Evolutionary conservation across 2,888 invertebrate species (phyloP), one percentile per base, ranked within the genome.

Genomic region (Chaetogeoica ovagalla): DNA sequence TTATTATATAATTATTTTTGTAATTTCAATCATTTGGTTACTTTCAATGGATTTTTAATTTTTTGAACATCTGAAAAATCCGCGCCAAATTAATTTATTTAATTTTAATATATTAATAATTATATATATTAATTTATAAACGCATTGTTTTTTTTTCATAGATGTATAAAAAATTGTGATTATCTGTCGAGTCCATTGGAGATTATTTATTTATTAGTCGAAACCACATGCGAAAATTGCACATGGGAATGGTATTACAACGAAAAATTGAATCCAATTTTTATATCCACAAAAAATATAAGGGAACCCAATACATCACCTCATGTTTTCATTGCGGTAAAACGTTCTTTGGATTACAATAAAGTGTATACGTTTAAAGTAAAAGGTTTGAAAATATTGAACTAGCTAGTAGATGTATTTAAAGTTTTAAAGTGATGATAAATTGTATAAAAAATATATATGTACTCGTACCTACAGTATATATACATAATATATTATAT

Each of bases 151-250:
- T 21, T 55, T 21, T n/a, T 30, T 30, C 15, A 30, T 8, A 79
- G 77, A 39, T 79, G 77, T 39, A 39, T 70, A n/a, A 79, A 79
- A 70, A 79, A 79, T 55, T 79, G 77, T 23, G 70, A 23, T 39
- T 1, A 23, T 15, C 13, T 70, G 11, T 79, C 77, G 1, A 79
- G 63, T 1, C 70, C 77, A 8, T 70, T 71, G 19, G 70, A 79
- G 23, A 39, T 63, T 15, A 5, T 71, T 39, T 79, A 79, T 62
- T 52, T 79, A 15, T 21, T 39, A 6, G 62, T 57, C 2, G 70
- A 79, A 62, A 70, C 43, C 0, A 19, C 62, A 1, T 71, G 70
- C 17, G 21, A 62, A 5, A 79, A 63, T n/a, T 79, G 77, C 21
- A 60, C 70, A 23, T 57, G 70, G n/a, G 70, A 70, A 63, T 79